Base-by-base conservation (phyloP, 2,113 vertebrate genomes). In the Gorsachius goisagi region DNA sequence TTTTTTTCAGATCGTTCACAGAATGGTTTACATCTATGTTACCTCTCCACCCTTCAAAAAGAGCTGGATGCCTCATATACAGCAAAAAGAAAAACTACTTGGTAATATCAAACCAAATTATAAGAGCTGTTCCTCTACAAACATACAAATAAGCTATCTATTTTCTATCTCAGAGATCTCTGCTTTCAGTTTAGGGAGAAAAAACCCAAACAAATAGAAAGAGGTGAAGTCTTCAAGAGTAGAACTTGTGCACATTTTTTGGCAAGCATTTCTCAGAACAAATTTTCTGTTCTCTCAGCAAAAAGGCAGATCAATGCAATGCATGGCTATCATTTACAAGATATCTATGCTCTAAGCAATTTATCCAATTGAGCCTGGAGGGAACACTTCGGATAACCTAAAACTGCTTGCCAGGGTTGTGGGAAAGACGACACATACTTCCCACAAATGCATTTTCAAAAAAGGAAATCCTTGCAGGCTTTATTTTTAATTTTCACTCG, bases 231-330 rank as follows among this genome's bases (percentile, higher is more conserved):
- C 50, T 85, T 50, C 44, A 39, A 15, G 67, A 49, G 27, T 11
- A 44, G 63, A 72, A 47, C 9, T 82, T 63, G 18, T 85, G 39
- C 33, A 20, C 26, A 5, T 35, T 55, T 78, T 82, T 93, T 93
- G 47, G 75, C 68, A 84, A 74, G 23, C 27, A 14, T 58, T 91
- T 83, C 66, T 80, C 74, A 59, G 72, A 89, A 71, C 9, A 50
- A 33, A 47, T 91, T 86, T 94, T 94, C 50, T 88, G 32, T 93
- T 95, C 84, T 58, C 52, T 90, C 90, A 88, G 88, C 82, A 75
- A 37, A 95, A 85, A 52, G 81, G 85, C 79, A 77, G 93, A 88
- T 93, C 82, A 81, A 50, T 85, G 76, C 85, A 76, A 71, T 63
- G 63, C 35, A 28, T 49, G 74, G 91, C 53, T 88, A 76, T 73